Evolutionary conservation across 2,113 vertebrate genomes (phyloP).

Genomic region (Sander lucioperca): DNA sequence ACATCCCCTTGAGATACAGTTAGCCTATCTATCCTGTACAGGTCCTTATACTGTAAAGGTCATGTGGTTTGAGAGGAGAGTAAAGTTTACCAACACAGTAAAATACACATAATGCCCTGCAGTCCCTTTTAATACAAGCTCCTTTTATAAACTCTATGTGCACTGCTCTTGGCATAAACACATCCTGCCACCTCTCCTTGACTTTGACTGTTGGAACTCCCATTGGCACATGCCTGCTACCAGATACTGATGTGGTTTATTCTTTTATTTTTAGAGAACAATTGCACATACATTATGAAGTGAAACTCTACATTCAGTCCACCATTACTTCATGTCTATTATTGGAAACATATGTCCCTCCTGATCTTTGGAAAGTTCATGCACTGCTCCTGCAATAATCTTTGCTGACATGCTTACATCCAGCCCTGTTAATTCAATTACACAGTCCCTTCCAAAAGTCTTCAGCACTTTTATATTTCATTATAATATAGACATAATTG

Average conservation of each 20-base stretch:
- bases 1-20: not conserved
- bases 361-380: not conserved
- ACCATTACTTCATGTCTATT: not conserved
- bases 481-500: not conserved
- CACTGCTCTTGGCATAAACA: conserved; percentile 14
- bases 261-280: not conserved
- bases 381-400: not conserved
- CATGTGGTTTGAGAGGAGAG: conserved; percentile 8
- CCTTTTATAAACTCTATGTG: not conserved
- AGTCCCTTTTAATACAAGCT: conserved; percentile 20
- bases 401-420: not conserved
- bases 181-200: not conserved
- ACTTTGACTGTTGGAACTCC: conserved; percentile 2
- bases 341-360: not conserved
- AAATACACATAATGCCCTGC: conserved; percentile 13
- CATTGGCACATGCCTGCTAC: not conserved
- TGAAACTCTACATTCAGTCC: not conserved
- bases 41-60: not conserved
- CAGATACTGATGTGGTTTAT: not conserved
- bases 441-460: not conserved
- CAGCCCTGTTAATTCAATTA: not conserved
- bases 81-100: conserved; percentile 18
- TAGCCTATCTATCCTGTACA: not conserved
- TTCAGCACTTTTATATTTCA: not conserved
- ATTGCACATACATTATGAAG: not conserved